These are phyloP conservation scores for Drosophila quinaria DNA, from an alignment of 2,888 invertebrate genomes.

Conservation along the genomic window DNA sequence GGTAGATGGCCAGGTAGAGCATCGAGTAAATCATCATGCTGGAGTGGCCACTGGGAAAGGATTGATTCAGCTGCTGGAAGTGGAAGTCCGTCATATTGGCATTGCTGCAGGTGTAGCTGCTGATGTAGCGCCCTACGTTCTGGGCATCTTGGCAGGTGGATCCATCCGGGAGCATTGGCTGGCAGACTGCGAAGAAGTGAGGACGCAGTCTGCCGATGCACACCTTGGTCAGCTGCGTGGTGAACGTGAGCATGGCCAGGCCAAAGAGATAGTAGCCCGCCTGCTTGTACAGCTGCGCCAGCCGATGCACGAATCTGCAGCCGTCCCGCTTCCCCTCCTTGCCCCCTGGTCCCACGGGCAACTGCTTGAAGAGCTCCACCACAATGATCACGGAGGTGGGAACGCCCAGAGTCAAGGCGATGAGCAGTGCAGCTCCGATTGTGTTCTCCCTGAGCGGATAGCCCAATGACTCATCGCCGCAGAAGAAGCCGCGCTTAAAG, in stretches of 20 bases:
- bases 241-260: conserved; percentile 72
- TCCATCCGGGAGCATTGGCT: conserved; percentile 88
- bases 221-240: conserved; percentile 72
- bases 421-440: conserved; percentile 53
- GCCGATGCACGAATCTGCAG: conserved; percentile 61
- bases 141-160: conserved; percentile 87
- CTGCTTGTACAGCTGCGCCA: conserved; percentile 76
- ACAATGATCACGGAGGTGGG: conserved; percentile 75
- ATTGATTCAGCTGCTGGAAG: conserved; percentile 91
- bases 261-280: conserved; percentile 79
- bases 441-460: conserved; percentile 73
- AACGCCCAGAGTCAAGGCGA: conserved; percentile 60
- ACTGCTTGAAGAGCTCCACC: conserved; percentile 79
- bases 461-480: conserved; percentile 80
- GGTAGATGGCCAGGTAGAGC: conserved; percentile 94
- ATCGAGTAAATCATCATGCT: conserved; percentile 94
- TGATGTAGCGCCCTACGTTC: conserved; percentile 90
- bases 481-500: conserved; percentile 80
- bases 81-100: conserved; percentile 86
- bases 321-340: conserved; percentile 40
- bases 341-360: conserved; percentile 41
- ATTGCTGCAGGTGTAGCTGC: conserved; percentile 89
- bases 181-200: conserved; percentile 88
- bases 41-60: conserved; percentile 97
- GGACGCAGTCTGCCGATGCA: conserved; percentile 79